Evolutionary conservation across 92 coral and sea anemone species (phyloP).

Genomic region (Zoanthus sociatus): DNA sequence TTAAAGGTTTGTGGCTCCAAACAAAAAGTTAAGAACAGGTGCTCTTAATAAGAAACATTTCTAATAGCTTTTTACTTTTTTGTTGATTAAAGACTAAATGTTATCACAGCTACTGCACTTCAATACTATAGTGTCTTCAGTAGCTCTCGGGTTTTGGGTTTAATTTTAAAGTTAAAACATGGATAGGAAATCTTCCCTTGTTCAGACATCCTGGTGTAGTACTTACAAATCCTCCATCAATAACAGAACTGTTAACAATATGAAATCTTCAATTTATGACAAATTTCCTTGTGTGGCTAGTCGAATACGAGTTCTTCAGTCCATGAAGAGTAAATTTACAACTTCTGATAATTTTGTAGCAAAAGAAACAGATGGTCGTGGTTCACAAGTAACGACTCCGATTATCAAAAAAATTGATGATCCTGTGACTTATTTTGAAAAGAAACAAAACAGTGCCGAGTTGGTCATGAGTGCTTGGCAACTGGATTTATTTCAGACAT

Average conservation of each 20-base stretch:
- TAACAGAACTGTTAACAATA: background rate
- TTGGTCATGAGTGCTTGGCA: conserved; percentile 57
- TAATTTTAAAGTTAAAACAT: background rate
- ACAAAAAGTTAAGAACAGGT: background rate
- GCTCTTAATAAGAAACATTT: background rate
- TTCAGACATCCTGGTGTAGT: background rate
- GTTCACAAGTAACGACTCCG: background rate
- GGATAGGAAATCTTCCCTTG: conserved; percentile 11
- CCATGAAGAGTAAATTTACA: background rate
- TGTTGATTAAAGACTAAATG: background rate
- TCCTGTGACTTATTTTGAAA: conserved; percentile 66
- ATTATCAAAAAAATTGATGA: conserved; percentile 10
- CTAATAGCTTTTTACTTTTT: background rate
- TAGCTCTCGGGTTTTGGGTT: background rate
- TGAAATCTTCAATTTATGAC: conserved; percentile 11
- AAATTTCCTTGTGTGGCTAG: conserved; percentile 12
- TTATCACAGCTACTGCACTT: background rate
- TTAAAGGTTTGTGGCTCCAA: background rate
- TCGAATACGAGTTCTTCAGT: background rate
- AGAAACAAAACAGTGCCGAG: conserved; percentile 39
- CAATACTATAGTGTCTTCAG: background rate
- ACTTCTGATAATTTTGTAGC: background rate
- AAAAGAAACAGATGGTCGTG: background rate
- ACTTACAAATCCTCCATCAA: background rate
- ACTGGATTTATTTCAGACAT: conserved; percentile 57